Evolutionary conservation across 2,797 vertebrate genomes (phyloP), one percentile per base, ranked within the genome.

Genomic region (Parauchenoglanis punctatus): DNA sequence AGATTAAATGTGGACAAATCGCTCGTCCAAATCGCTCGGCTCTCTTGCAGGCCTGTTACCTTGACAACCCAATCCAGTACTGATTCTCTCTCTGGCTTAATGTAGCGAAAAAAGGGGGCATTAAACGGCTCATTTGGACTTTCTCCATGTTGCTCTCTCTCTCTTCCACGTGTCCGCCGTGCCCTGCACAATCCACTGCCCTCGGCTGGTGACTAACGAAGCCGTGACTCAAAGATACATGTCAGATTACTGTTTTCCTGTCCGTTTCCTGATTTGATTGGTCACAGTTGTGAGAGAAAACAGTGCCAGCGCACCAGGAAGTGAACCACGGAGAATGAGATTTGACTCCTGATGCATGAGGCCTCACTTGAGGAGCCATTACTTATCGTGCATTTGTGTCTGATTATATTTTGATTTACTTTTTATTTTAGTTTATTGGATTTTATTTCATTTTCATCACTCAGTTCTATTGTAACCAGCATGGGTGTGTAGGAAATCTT

Each of bases 71-170:
- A 86, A 88, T 88, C 92, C 93, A 93, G 88, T 91, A 87, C 88
- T 91, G 85, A 86, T 86, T 63, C 84, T 23, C 83, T 94, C 91
- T 93, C 93, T 91, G 91, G 91, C 88, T 92, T 95, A 95, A 96
- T 95, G 94, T 95, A 92, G 93, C 89, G 84, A 91, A 90, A 95
- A 95, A 95, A 91, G 91, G 90, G 84, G 91, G 90, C 92, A 92
- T 94, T 94, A 94, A 91, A 40, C 85, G 84, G 92, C 89, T 94
- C 89, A 88, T 93, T 93, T 28, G 31, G 65, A 89, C 89, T 83
- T 83, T 70, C 88, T 87, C 28, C 83, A 72, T 75, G 49, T 46
- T 82, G 46, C 52, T 11, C 18, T 31, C 56, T 72, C 63, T 44
- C 20, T 72, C 86, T 75, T 83, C 89, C 84, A 86, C 54, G 81